Evolutionary conservation across 2,113 vertebrate species (phyloP).

Genomic region (Aldabrachelys gigantea): DNA sequence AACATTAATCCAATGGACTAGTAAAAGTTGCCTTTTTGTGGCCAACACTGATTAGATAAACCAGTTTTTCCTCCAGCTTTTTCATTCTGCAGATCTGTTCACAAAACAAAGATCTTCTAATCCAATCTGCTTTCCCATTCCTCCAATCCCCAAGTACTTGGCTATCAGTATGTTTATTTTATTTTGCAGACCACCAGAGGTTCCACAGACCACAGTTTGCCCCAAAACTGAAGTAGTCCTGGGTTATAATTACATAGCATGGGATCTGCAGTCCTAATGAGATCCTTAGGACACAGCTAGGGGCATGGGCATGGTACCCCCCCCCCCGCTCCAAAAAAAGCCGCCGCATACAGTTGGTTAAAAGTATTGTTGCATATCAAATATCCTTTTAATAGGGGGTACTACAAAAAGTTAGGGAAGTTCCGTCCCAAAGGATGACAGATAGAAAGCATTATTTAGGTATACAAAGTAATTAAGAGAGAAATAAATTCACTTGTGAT

Average conservation of each 20-base stretch:
- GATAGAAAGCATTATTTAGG: background rate
- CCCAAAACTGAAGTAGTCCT: background rate
- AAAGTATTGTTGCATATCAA: background rate
- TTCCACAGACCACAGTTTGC: background rate
- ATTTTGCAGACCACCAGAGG: background rate
- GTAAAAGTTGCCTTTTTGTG: background rate
- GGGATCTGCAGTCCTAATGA: background rate
- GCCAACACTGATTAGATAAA: background rate
- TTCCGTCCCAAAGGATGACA: background rate
- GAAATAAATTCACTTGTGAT: background rate
- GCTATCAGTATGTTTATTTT: background rate
- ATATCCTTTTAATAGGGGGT: background rate
- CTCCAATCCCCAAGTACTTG: background rate
- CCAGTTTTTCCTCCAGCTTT: background rate
- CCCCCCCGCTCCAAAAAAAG: too few relatives aligned
- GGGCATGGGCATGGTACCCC: background rate
- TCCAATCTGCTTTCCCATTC: background rate
- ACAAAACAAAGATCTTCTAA: background rate
- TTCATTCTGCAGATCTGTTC: background rate
- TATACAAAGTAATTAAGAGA: background rate
- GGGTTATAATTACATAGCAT: background rate
- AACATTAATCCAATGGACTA: background rate
- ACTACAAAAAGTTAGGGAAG: background rate
- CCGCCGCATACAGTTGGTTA: background rate
- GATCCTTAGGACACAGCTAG: background rate